Evolutionary conservation across 2,888 invertebrate genomes (phyloP), one percentile per base, ranked within the genome.

Genomic region (Thumatha senex): DNA sequence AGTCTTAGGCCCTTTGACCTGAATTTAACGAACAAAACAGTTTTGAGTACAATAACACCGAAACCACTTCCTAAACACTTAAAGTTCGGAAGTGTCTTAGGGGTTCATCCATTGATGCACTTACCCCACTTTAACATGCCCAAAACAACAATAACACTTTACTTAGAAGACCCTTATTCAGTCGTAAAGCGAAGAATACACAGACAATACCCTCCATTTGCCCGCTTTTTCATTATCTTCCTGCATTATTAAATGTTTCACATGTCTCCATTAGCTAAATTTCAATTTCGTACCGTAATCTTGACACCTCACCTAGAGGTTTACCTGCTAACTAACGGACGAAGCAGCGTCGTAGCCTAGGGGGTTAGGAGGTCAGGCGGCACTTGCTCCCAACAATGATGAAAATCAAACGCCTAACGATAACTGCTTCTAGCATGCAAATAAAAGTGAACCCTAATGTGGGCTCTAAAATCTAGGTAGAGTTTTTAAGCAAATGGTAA

Each of bases 211-310:
- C 40, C n/a, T n/a, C n/a, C 13, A 7, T 30, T 47, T 24, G 24
- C 15, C 30, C 30, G 31, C 13, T 40, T 40, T 40, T 29, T 0
- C 11, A 30, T 41, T 14, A n/a, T 1, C 15, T 31, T n/a, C n/a
- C 24, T 36, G 30, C 5, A 36, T 9, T 15, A 9, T 13, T 38
- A 14, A 14, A 40, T 15, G 43, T 40, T 44, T 34, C 12, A 24
- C 2, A 24, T 44, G 29, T 36, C n/a, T 11, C 35, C 35, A 45
- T 40, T 29, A 48, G 29, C 33, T 44, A 12, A 34, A 40, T 44
- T 44, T 49, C 34, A 44, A 44, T 35, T 43, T 42, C n/a, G 14
- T 45, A 44, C 40, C 35, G 30, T 34, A 14, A 18, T 40, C 30
- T 45, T 30, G 34, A 12, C 35, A 30, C 30, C 30, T 18, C 18